These are phyloP conservation scores for Drosophila greeni DNA, from an alignment of 2,888 invertebrate species.

Conservation along the genomic window DNA sequence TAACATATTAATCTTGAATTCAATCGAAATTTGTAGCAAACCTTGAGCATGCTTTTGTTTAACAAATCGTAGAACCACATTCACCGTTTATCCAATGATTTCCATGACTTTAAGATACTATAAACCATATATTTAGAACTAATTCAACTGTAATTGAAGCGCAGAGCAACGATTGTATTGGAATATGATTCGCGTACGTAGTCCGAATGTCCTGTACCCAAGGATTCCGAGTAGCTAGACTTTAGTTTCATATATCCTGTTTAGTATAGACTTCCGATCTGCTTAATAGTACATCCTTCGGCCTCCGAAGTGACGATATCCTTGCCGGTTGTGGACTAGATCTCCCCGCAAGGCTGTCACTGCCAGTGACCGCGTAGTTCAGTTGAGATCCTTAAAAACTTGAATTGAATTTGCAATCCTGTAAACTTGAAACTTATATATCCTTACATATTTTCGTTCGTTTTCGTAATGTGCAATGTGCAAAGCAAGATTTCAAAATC, in stretches of 20 bases:
- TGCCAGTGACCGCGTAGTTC: constrained; percentile 13
- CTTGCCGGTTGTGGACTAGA: neutral
- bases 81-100: constrained; percentile 38
- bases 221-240: constrained; percentile 12
- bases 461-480: constrained; percentile 39
- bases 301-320: neutral
- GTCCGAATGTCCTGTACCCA: neutral
- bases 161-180: constrained; percentile 67
- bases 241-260: constrained; percentile 6
- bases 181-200: constrained; percentile 64
- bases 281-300: constrained; percentile 13
- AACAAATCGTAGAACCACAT: constrained; percentile 34
- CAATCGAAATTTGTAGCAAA: constrained; percentile 9
- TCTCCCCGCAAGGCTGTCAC: neutral
- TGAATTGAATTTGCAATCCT: constrained; percentile 19
- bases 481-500: constrained; percentile 29
- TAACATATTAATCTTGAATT: neutral
- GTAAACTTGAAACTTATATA: constrained; percentile 7
- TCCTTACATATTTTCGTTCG: constrained; percentile 5
- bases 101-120: constrained; percentile 27
- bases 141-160: constrained; percentile 31
- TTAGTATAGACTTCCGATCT: constrained; percentile 8
- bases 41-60: constrained; percentile 35
- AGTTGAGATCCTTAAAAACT: constrained; percentile 14
- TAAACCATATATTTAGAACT: constrained; percentile 14